Percentiles rank a stretch among this genome's conserved stretches.
Conservation (phyloP, 2,797 vertebrate genomes). For the Poecilia velifera region DNA sequence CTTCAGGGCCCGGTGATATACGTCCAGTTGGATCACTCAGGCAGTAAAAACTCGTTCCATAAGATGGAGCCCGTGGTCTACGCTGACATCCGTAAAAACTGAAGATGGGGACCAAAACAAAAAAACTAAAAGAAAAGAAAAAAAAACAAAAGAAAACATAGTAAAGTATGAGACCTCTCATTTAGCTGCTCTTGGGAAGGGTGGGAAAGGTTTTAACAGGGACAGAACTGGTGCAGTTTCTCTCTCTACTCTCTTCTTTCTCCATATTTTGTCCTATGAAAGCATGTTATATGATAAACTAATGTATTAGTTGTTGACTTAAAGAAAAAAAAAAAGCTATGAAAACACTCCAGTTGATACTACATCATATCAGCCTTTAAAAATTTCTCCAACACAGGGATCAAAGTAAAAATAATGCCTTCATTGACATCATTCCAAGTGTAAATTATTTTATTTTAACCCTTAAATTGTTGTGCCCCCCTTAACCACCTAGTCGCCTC, state of each 20-base stretch:
- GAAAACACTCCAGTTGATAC: slow-evolving; percentile 19
- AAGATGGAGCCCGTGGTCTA: slow-evolving; percentile 97
- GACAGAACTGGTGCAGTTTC: slow-evolving; percentile 56
- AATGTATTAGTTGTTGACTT: slow-evolving; percentile 53
- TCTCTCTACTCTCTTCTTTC: slow-evolving; percentile 8
- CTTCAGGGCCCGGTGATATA: slow-evolving; percentile 93
- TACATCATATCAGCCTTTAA: slow-evolving; percentile 20
- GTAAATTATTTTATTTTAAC: slow-evolving; percentile 6
- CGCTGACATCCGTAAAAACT: slow-evolving; percentile 94
- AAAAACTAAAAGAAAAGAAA: background rate
- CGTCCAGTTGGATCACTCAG: slow-evolving; percentile 93
- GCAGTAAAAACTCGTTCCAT: slow-evolving; percentile 90
- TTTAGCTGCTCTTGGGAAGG: slow-evolving; percentile 68
- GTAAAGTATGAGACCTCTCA: slow-evolving; percentile 67
- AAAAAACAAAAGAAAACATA: slow-evolving; percentile 24
- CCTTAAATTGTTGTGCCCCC: slow-evolving; percentile 3
- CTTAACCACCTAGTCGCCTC: background rate
- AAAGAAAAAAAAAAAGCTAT: slow-evolving; percentile 9
- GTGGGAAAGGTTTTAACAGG: slow-evolving; percentile 59
- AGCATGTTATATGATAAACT: slow-evolving; percentile 57
- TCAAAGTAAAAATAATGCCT: slow-evolving; percentile 19
- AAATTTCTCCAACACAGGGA: slow-evolving; percentile 22
- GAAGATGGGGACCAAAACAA: slow-evolving; percentile 64
- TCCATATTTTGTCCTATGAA: slow-evolving; percentile 49
- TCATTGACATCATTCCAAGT: slow-evolving; percentile 39